Evolutionary conservation across 2,888 invertebrate genomes (phyloP).

Genomic region (Drosophila paramelanica): DNA sequence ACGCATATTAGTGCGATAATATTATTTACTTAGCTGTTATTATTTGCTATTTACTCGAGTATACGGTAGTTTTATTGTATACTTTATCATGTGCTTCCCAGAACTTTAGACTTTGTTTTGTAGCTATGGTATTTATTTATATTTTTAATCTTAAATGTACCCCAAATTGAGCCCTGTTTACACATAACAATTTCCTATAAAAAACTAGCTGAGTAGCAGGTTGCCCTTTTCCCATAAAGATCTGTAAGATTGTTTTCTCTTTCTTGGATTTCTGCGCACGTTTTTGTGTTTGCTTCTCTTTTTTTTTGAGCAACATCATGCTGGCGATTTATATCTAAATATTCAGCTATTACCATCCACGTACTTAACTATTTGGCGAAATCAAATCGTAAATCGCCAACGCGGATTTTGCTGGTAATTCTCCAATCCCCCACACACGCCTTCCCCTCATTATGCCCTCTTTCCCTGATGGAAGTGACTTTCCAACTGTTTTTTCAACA

Average conservation of each 20-base stretch:
- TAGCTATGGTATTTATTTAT: neutral
- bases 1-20: neutral
- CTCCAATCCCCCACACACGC: neutral
- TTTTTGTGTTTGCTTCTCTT: neutral
- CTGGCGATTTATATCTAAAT: constrained; percentile 36
- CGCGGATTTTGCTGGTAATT: constrained; percentile 14
- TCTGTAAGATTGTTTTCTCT: constrained; percentile 17
- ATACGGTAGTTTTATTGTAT: neutral
- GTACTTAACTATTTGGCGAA: constrained; percentile 28
- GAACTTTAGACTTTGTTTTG: neutral
- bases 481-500: constrained; percentile 19
- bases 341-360: constrained; percentile 34
- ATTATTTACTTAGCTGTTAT: constrained; percentile 11
- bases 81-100: neutral
- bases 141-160: neutral
- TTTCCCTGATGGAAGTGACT: constrained; percentile 9
- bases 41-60: neutral
- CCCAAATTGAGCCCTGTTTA: neutral
- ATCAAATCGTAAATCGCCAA: constrained; percentile 32
- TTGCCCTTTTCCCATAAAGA: constrained; percentile 15
- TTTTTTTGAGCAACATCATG: constrained; percentile 23
- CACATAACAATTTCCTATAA: constrained; percentile 3
- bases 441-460: neutral
- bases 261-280: constrained; percentile 26
- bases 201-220: constrained; percentile 1